Evolutionary conservation across 2,888 invertebrate species (phyloP).

Genomic region (Suillia variegata): DNA sequence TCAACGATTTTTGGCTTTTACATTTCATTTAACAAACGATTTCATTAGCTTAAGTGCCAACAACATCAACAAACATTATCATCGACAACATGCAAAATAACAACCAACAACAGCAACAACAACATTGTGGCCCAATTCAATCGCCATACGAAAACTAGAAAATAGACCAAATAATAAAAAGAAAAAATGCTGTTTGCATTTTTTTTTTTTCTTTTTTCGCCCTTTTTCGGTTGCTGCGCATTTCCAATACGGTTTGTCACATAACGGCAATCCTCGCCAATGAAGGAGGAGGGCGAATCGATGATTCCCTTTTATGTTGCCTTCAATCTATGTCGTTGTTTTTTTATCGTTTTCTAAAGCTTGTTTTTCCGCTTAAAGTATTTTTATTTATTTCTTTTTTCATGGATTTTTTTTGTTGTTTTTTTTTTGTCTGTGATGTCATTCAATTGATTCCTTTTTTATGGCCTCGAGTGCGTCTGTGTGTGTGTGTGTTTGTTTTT

Average conservation of each 20-base stretch:
- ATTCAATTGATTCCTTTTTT: too few species aligned
- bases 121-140: neutral
- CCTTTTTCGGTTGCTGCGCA: neutral
- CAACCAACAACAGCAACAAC: neutral
- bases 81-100: slow-evolving; percentile 13
- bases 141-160: neutral
- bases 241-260: slow-evolving; percentile 7
- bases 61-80: neutral
- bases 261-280: too few species aligned
- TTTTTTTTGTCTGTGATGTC: slow-evolving; percentile 27
- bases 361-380: slow-evolving; percentile 59
- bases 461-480: slow-evolving; percentile 39
- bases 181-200: neutral
- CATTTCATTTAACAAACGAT: slow-evolving; percentile 58
- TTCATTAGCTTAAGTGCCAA: slow-evolving; percentile 53
- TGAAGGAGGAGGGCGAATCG: too few species aligned
- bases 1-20: slow-evolving; percentile 45
- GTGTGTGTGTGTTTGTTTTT: too few species aligned
- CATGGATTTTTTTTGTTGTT: neutral
- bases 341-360: slow-evolving; percentile 35
- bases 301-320: slow-evolving; percentile 14
- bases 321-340: too few species aligned
- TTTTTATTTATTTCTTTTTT: slow-evolving; percentile 46
- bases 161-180: neutral
- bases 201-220: neutral